Conservation (phyloP, 30 jellyfish, hydroid and myxozoan species). For the Mastigias papua region DNA sequence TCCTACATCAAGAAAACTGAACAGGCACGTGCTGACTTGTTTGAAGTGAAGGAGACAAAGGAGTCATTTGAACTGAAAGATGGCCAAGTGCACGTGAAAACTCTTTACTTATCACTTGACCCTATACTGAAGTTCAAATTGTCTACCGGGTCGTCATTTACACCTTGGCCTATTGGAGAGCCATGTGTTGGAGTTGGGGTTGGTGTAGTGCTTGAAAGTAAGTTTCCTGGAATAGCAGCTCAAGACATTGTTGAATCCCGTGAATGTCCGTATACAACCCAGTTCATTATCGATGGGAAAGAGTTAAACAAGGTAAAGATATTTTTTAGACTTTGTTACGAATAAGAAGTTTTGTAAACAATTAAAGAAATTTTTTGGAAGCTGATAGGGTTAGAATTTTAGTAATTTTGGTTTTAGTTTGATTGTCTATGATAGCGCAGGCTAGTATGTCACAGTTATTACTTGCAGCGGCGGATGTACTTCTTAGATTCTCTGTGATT, state of each 20-base stretch:
- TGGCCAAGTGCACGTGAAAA: constrained; percentile 33
- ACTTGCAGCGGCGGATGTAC: no score
- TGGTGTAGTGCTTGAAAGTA: constrained; percentile 27
- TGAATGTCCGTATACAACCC: constrained; percentile 13
- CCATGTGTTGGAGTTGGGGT: constrained; percentile 37
- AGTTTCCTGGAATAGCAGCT: constrained; percentile 5
- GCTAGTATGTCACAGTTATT: no score
- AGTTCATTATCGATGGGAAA: constrained; percentile 22
- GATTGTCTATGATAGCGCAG: no score
- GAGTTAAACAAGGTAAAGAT: constrained; percentile 7
- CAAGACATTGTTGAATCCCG: constrained; percentile 30
- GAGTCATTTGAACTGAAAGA: constrained; percentile 10
- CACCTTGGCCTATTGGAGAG: constrained; percentile 32
- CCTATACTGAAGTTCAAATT: constrained; percentile 16
- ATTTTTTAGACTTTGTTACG: not conserved
- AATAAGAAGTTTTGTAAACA: no score
- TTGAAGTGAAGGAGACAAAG: constrained; percentile 28
- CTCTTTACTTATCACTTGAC: constrained; percentile 16
- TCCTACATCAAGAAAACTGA: constrained; percentile 20
- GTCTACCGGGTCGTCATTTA: not conserved
- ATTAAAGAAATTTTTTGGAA: no score
- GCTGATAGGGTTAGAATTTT: no score
- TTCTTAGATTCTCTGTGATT: no score
- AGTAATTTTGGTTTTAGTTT: no score
- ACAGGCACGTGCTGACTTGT: constrained; percentile 4